These are phyloP conservation scores for Pseudoips prasinana DNA, from an alignment of 2,888 invertebrate species.

Conservation along the genomic window DNA sequence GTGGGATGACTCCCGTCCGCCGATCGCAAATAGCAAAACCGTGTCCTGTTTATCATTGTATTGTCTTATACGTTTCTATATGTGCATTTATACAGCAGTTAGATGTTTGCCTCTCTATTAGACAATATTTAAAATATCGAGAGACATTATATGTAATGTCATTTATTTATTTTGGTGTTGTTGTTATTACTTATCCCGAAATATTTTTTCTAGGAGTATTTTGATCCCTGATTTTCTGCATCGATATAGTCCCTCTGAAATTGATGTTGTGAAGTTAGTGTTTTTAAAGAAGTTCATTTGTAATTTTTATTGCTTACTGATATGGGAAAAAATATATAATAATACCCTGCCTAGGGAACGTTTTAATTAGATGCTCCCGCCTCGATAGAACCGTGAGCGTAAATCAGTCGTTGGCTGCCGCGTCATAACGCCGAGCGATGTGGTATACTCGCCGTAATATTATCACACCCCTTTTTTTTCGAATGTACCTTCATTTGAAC, in stretches of 20 bases:
- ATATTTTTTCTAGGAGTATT: constrained; percentile 69
- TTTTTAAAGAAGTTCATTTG: constrained; percentile 55
- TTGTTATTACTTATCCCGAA: constrained; percentile 61
- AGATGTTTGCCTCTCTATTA: constrained; percentile 79
- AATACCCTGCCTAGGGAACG: constrained; percentile 68
- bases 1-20: constrained; percentile 42
- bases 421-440: constrained; percentile 59
- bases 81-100: constrained; percentile 78
- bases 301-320: constrained; percentile 61
- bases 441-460: constrained; percentile 62
- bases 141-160: constrained; percentile 69
- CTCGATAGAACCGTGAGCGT: constrained; percentile 71
- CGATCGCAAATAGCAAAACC: constrained; percentile 63
- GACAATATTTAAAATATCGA: constrained; percentile 65
- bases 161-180: constrained; percentile 76
- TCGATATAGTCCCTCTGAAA: constrained; percentile 75
- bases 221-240: constrained; percentile 72
- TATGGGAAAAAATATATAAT: constrained; percentile 49
- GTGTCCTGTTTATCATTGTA: constrained; percentile 76
- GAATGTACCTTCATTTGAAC: constrained; percentile 25
- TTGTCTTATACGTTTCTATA: constrained; percentile 73
- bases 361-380: constrained; percentile 71
- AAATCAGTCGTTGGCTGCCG: constrained; percentile 64
- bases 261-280: constrained; percentile 75
- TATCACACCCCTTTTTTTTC: constrained; percentile 45